Base-by-base conservation (phyloP, 2,797 vertebrate species). In the Enteromius argenteus region DNA sequence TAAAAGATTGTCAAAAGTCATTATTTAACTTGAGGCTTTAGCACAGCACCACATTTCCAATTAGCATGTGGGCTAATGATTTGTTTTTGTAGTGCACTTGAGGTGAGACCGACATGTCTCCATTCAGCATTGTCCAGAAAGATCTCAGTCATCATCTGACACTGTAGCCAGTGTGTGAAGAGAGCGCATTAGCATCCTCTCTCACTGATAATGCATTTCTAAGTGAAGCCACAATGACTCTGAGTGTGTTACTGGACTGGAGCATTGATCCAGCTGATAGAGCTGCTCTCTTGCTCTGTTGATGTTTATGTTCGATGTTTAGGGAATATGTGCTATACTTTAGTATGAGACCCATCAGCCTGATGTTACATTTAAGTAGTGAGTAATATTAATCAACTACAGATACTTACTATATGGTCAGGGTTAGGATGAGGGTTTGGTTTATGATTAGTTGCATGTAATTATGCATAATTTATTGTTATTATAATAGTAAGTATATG, bases 261-360 rank as follows among this genome's bases (percentile, higher is more conserved):
- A 92, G 81, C 89, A 94, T 93, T 89, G 94, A 95, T 94, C 88
- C 87, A 60, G 71, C 87, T 77, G 44, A 86, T 83, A 85, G 81
- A 74, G 27, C 71, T 46, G 71, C 73, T 39, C 35, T 51, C 46
- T 72, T 56, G 39, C 37, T 0, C 37, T 90, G 87, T 39, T 1
- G 39, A 39, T 8, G 9, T 39, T 39, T 39, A 39, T 2, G 39
- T 10, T 87, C 75, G 81, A 84, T 64, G 60, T 32, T 32, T 64
- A 64, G 14, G 60, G 88, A 87, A 85, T 62, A 21, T 23, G 68
- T 53, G 85, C 21, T 11, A 30, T 44, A 39, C 37, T 32, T 64
- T 17, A 49, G 32, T 30, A 0, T 1, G 3, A 37, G 32, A 37
- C 17, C 64, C 64, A 35, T 19, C 6, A 21, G 64, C 15, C 4